Evolutionary conservation across 1,140 invertebrate genomes (phyloP).

Genomic region (Zaprionus africanus): DNA sequence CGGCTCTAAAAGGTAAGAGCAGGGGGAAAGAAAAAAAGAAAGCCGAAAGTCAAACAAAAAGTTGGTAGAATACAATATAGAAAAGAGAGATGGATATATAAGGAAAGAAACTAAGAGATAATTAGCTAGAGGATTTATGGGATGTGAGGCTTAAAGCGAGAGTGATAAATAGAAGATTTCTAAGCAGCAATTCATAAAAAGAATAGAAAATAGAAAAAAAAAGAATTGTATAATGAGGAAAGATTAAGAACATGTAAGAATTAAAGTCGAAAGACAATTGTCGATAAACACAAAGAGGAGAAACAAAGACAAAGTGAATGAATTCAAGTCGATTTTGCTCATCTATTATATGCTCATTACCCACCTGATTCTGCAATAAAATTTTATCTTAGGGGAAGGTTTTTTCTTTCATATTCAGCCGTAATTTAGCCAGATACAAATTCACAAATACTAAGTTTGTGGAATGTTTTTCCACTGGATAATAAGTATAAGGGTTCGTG

Average conservation of each 20-base stretch:
- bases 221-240: neutral
- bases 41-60: neutral
- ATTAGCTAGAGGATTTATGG: neutral
- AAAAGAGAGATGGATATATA: neutral
- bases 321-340: too few relatives aligned
- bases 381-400: too few relatives aligned
- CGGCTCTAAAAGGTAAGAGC: constrained; percentile 96
- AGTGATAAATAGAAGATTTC: neutral
- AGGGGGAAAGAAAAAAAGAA: constrained; percentile 46
- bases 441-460: too few relatives aligned
- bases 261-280: neutral
- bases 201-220: neutral
- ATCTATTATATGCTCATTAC: too few relatives aligned
- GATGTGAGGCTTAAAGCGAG: neutral
- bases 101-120: neutral
- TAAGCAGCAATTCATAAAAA: neutral
- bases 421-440: too few relatives aligned
- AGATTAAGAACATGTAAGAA: neutral
- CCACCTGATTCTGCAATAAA: too few relatives aligned
- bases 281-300: too few relatives aligned
- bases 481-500: too few relatives aligned
- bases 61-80: neutral
- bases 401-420: too few relatives aligned
- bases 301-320: neutral
- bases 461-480: too few relatives aligned